These are phyloP conservation scores for Syrista parreyssii DNA, from an alignment of 2,888 invertebrate species.

Conservation along the genomic window DNA sequence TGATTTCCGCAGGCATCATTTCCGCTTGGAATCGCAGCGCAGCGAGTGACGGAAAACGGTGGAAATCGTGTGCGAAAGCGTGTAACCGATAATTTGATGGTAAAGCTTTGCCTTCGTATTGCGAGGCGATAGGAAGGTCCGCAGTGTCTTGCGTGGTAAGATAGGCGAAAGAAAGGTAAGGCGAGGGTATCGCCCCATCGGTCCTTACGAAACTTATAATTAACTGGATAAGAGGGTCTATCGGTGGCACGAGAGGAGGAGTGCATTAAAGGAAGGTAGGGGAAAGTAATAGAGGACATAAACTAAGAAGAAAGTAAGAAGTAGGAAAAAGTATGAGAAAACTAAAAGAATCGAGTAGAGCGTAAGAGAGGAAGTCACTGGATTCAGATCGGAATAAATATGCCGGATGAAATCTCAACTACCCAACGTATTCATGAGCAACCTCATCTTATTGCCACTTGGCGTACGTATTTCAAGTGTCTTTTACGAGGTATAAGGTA, in stretches of 20 bases:
- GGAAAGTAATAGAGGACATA: background rate
- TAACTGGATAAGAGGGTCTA: background rate
- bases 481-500: background rate
- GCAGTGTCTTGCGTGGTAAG: background rate
- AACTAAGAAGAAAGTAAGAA: background rate
- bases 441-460: background rate
- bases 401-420: background rate
- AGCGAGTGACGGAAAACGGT: background rate
- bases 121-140: background rate
- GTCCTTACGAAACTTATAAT: background rate
- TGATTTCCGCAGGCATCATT: background rate
- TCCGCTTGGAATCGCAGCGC: background rate
- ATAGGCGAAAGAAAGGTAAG: background rate
- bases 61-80: background rate
- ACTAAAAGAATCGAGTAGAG: background rate
- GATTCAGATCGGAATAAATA: background rate
- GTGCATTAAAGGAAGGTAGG: background rate
- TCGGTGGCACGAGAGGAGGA: background rate
- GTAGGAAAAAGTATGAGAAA: background rate
- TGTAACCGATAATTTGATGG: background rate
- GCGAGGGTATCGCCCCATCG: background rate
- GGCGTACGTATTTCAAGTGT: background rate
- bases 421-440: background rate
- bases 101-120: background rate
- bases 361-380: background rate